Evolutionary conservation across 2,888 invertebrate genomes (phyloP).

Genomic region (Peribatodes rhomboidaria): DNA sequence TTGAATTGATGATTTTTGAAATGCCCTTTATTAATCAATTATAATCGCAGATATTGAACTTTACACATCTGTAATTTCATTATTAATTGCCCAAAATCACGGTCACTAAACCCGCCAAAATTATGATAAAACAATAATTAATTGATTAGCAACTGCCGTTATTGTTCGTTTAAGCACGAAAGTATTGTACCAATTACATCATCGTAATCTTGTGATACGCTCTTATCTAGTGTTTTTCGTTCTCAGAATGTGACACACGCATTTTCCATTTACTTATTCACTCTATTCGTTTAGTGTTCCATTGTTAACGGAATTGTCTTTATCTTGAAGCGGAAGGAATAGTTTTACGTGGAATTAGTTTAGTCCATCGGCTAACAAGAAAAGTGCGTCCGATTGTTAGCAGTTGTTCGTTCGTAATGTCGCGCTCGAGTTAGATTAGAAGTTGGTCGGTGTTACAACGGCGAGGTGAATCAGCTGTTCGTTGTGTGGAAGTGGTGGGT

Average conservation of each 20-base stretch:
- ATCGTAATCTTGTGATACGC: conserved; percentile 36
- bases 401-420: not conserved
- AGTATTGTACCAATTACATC: conserved; percentile 50
- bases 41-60: conserved; percentile 11
- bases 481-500: conserved; percentile 63
- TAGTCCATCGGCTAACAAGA: not conserved
- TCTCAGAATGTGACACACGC: conserved; percentile 41
- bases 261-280: conserved; percentile 40
- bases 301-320: conserved; percentile 32
- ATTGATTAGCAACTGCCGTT: not conserved
- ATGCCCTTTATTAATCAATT: too few species aligned
- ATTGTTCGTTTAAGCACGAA: conserved; percentile 20
- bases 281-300: conserved; percentile 34
- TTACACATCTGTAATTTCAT: not conserved
- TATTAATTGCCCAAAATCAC: conserved; percentile 13
- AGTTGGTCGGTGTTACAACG: conserved; percentile 31
- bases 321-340: conserved; percentile 32
- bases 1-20: too few species aligned
- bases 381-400: conserved; percentile 4
- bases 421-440: conserved; percentile 17
- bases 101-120: conserved; percentile 8
- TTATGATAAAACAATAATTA: not conserved
- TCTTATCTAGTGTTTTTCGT: conserved; percentile 44
- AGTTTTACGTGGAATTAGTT: conserved; percentile 13
- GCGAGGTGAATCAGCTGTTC: conserved; percentile 76